phyloP scores from a whole-genome alignment of 2,113 vertebrate genomes.

The Sprattus sprattus region DNA sequence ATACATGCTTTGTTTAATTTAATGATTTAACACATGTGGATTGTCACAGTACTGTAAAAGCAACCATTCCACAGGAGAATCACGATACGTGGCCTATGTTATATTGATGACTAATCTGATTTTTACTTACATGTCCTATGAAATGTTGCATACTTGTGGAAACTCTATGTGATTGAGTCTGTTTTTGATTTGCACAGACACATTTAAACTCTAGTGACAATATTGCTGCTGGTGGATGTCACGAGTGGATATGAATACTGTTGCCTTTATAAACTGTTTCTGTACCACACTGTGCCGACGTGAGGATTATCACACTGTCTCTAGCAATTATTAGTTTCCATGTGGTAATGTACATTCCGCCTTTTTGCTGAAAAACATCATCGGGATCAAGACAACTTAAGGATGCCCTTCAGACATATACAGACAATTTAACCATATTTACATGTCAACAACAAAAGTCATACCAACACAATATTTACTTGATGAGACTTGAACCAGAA shows the following conservation, averaged over 20 bases:
- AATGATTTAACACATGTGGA: not conserved
- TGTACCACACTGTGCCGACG: not conserved
- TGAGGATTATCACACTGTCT: not conserved
- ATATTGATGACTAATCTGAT: not conserved
- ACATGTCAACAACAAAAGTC: not conserved
- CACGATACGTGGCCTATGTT: not conserved
- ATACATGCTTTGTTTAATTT: not conserved
- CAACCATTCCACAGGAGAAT: not conserved
- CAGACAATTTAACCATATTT: not conserved
- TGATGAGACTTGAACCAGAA: not conserved
- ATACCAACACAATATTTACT: not conserved
- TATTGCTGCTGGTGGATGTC: not conserved
- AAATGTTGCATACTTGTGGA: not conserved
- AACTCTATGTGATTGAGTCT: not conserved
- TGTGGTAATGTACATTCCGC: not conserved
- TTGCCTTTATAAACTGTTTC: not conserved
- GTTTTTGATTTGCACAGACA: too few relatives aligned
- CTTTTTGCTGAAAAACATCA: not conserved
- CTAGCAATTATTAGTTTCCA: too few relatives aligned
- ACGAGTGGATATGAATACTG: not conserved
- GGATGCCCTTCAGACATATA: not conserved
- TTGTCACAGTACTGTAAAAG: not conserved
- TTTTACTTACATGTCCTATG: not conserved
- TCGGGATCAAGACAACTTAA: not conserved
- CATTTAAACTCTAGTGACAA: not conserved